Percentiles rank a stretch among this genome's conserved stretches.
Evolutionary conservation across 2,797 vertebrate species (phyloP).

Genomic region (Danio choprae): DNA sequence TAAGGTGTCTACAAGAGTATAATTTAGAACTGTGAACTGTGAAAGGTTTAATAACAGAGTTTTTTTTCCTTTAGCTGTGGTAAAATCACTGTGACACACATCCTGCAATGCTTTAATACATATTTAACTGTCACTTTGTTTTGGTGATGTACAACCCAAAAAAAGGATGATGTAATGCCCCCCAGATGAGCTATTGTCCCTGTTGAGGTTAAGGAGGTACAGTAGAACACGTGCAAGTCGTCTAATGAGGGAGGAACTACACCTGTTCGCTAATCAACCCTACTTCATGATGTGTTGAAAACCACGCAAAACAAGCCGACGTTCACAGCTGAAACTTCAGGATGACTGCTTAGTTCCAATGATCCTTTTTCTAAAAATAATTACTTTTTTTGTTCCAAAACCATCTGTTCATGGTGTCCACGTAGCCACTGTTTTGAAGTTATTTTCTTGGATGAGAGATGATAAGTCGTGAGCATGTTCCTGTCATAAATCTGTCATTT

Average conservation of each 20-base stretch:
- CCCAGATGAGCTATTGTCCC: constrained; percentile 44
- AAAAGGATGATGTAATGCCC: constrained; percentile 33
- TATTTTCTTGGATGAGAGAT: constrained; percentile 19
- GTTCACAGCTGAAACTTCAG: constrained; percentile 23
- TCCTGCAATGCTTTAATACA: not conserved
- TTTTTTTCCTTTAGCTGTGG: not conserved
- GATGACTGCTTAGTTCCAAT: constrained; percentile 2
- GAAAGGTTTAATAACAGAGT: too few species aligned
- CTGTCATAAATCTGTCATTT: constrained; percentile 54
- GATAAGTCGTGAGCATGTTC: constrained; percentile 34
- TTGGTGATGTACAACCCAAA: constrained; percentile 23
- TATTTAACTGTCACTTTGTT: constrained; percentile 1
- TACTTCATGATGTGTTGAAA: constrained; percentile 29
- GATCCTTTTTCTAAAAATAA: constrained; percentile 24
- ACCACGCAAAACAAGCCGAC: constrained; percentile 10
- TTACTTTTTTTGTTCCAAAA: constrained; percentile 22
- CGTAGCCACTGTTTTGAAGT: constrained; percentile 17
- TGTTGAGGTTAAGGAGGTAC: constrained; percentile 37
- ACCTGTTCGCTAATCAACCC: constrained; percentile 34
- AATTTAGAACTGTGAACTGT: too few species aligned
- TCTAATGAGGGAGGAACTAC: constrained; percentile 33
- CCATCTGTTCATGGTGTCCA: constrained; percentile 44
- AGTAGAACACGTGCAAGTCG: constrained; percentile 32
- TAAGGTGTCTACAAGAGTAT: too few species aligned
- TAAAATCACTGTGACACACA: not conserved